These are phyloP conservation scores for Netelia melanura DNA, from an alignment of 2,888 invertebrate species.

Conservation along the genomic window DNA sequence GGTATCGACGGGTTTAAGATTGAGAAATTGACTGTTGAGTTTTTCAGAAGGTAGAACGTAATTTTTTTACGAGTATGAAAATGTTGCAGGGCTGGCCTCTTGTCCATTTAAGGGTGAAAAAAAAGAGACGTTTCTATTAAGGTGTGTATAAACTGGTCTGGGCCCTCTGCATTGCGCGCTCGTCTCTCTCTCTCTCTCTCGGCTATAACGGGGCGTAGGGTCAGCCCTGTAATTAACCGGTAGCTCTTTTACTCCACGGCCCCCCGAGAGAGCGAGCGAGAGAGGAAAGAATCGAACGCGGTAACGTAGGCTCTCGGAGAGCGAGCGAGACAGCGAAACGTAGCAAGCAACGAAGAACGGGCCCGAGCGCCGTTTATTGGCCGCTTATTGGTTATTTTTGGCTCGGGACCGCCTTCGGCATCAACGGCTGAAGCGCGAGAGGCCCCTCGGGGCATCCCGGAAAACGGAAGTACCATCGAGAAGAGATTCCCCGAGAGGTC, in stretches of 20 bases:
- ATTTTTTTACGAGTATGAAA: slow-evolving; percentile 13
- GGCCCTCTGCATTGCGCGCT: slow-evolving; percentile 49
- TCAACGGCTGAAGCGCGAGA: slow-evolving; percentile 61
- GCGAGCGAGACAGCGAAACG: slow-evolving; percentile 65
- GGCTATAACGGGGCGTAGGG: slow-evolving; percentile 70
- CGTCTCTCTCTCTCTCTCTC: slow-evolving; percentile 12
- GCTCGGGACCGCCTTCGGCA: slow-evolving; percentile 72
- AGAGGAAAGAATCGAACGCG: slow-evolving; percentile 67
- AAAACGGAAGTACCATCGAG: slow-evolving; percentile 77
- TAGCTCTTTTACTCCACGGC: slow-evolving; percentile 83
- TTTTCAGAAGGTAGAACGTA: not conserved
- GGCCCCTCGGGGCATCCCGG: slow-evolving; percentile 74
- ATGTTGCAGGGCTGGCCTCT: slow-evolving; percentile 15
- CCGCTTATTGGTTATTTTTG: slow-evolving; percentile 84
- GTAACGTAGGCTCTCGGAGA: not conserved
- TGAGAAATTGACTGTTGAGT: not conserved
- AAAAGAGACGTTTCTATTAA: slow-evolving; percentile 82
- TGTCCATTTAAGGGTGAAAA: slow-evolving; percentile 30
- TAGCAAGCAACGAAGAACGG: slow-evolving; percentile 54
- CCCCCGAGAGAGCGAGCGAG: slow-evolving; percentile 53
- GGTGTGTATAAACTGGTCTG: slow-evolving; percentile 61
- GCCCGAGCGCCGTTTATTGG: slow-evolving; percentile 81
- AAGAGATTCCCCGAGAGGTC: slow-evolving; percentile 49
- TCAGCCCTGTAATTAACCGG: slow-evolving; percentile 84
- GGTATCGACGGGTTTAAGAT: not conserved